Conservation (phyloP, 2,888 invertebrate genomes). For the Chymomyza amoena region DNA sequence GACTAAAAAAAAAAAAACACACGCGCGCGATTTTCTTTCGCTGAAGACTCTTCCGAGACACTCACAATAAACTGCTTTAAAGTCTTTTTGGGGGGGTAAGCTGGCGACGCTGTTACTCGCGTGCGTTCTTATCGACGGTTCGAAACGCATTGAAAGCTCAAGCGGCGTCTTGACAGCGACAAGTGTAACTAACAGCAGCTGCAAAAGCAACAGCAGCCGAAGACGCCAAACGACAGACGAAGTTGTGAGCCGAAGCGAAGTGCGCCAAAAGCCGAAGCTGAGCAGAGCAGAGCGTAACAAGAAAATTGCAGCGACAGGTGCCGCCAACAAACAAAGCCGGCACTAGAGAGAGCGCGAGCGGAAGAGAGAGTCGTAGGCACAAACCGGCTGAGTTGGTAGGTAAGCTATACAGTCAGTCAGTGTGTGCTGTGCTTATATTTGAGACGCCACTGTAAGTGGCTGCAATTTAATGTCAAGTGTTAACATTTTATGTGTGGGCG, state of each 20-base stretch:
- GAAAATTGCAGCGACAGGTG: constrained; percentile 63
- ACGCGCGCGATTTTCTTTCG: constrained; percentile 46
- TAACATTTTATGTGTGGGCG: neutral
- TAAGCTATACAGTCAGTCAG: neutral
- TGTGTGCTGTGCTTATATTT: constrained; percentile 1
- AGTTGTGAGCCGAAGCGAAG: constrained; percentile 9
- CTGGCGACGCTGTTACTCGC: constrained; percentile 26
- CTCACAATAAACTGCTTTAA: constrained; percentile 5
- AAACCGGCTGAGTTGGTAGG: neutral
- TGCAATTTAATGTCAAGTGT: neutral
- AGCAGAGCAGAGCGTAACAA: constrained; percentile 11
- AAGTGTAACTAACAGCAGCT: constrained; percentile 24
- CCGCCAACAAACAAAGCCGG: constrained; percentile 28
- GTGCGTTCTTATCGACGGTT: constrained; percentile 74
- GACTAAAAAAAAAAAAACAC: constrained; percentile 20
- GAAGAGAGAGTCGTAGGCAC: constrained; percentile 4
- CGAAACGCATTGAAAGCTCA: constrained; percentile 70
- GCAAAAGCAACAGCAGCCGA: neutral
- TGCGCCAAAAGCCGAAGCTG: constrained; percentile 51
- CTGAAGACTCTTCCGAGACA: constrained; percentile 15
- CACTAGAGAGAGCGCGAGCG: constrained; percentile 4
- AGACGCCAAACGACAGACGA: neutral
- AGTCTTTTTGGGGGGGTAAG: constrained; percentile 5
- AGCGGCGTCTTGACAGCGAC: constrained; percentile 45
- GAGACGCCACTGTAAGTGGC: neutral